Evolutionary conservation across 2,113 vertebrate genomes (phyloP).

Genomic region (Cricetomys ansorgei): DNA sequence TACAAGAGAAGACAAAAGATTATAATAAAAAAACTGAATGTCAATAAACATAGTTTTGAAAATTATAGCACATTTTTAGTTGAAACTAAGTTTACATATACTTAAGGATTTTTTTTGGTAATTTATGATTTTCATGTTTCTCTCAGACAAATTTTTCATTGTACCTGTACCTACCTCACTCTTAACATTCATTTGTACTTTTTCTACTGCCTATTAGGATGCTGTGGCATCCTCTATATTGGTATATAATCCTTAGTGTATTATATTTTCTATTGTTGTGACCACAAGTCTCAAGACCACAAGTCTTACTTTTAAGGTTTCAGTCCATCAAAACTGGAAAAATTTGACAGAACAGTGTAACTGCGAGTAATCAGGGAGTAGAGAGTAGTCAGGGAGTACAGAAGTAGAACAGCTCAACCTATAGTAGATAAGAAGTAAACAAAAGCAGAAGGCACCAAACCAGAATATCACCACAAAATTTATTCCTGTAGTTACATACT

Average conservation of each 20-base stretch:
- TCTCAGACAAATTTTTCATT: background rate
- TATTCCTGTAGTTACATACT: background rate
- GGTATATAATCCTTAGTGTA: background rate
- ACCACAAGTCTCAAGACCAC: too few species aligned
- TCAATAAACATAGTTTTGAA: background rate
- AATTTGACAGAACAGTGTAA: background rate
- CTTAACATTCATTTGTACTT: background rate
- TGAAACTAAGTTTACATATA: background rate
- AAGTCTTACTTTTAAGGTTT: background rate
- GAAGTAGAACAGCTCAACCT: background rate
- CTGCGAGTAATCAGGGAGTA: background rate
- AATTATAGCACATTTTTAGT: background rate
- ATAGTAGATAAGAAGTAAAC: too few species aligned
- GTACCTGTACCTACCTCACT: rapidly evolving
- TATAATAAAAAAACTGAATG: background rate
- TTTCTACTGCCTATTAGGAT: background rate
- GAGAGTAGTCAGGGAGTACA: background rate
- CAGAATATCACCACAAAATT: background rate
- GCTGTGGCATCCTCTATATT: background rate
- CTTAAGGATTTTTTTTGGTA: background rate
- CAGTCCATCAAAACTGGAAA: background rate
- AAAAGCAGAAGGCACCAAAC: background rate
- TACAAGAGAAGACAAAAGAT: too few species aligned
- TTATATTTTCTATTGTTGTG: background rate
- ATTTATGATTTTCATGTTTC: background rate